Evolutionary conservation across 1,140 invertebrate species (phyloP), one percentile per base, ranked within the genome.

Genomic region (Acromyrmex echinatior): DNA sequence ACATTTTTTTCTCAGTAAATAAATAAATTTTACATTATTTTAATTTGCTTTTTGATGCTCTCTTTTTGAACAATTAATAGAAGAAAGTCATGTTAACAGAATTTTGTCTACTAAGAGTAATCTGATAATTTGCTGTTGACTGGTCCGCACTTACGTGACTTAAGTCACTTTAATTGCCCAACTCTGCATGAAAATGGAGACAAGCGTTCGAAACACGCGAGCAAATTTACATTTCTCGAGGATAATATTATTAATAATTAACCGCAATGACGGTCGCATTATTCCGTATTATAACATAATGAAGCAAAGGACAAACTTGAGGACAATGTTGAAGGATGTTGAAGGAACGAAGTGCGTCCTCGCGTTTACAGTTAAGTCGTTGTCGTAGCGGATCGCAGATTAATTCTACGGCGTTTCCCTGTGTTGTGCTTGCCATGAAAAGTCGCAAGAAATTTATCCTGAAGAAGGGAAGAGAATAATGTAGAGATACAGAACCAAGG

Each of bases 361-460:
- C 58, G 51, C 21, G 25, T 86, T 86, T 81, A 86, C 85, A 86
- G 77, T 86, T 81, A 86, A 81, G 31, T 51, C 65, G 65, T 63
- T 86, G 65, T 68, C 35, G n/a, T 65, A 63, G 73, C 65, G n/a
- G 63, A 66, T 81, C 51, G 39, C 45, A 1, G 25, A 25, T 86
- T 86, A 70, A 86, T 80, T 63, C 51, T 31, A 31, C 39, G 65
- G n/a, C 39, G 18, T 53, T 79, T 70, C 56, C 39, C 6, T n/a
- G 77, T 35, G 51, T 70, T 70, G 21, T 70, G 12, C 35, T 70
- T n/a, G 31, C 63, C 45, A n/a, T 16, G n/a, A 31, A 62, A 70
- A 74, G 45, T 84, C 28, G 39, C 68, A 62, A 62, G 56, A 74
- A 84, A 51, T 76, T 51, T 62, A 62, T 84, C 58, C 56, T n/a